These are phyloP conservation scores for Cosmia trapezina DNA, from an alignment of 2,888 invertebrate genomes.

Conservation along the genomic window DNA sequence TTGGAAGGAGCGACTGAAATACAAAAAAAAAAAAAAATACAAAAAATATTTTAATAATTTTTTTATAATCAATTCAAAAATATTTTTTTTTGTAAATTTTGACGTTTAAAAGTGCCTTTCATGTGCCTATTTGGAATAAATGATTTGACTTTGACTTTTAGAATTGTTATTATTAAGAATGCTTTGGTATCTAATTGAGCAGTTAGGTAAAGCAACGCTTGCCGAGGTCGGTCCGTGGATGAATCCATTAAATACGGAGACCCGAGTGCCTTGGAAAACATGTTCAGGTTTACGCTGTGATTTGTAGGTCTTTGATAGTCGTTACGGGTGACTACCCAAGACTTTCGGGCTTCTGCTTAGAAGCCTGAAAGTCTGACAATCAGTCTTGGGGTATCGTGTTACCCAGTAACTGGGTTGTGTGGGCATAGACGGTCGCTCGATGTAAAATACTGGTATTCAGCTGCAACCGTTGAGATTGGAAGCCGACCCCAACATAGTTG, in stretches of 20 bases:
- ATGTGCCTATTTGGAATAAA: too few species aligned
- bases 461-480: neutral
- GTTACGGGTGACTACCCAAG: neutral
- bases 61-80: too few species aligned
- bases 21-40: too few species aligned
- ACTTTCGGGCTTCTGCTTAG: neutral
- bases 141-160: too few species aligned
- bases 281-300: neutral
- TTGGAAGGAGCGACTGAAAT: too few species aligned
- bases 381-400: neutral
- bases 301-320: neutral
- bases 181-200: neutral
- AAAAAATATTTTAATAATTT: too few species aligned
- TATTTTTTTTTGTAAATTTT: too few species aligned
- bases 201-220: neutral
- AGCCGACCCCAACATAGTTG: too few species aligned
- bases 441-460: neutral
- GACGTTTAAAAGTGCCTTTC: too few species aligned
- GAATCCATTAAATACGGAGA: neutral
- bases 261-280: neutral
- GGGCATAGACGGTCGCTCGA: neutral
- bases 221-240: too few species aligned
- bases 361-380: neutral
- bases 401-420: too few species aligned
- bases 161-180: constrained; percentile 8